These are phyloP conservation scores for Serilophus lunatus DNA, from an alignment of 2,113 vertebrate species.

Conservation along the genomic window DNA sequence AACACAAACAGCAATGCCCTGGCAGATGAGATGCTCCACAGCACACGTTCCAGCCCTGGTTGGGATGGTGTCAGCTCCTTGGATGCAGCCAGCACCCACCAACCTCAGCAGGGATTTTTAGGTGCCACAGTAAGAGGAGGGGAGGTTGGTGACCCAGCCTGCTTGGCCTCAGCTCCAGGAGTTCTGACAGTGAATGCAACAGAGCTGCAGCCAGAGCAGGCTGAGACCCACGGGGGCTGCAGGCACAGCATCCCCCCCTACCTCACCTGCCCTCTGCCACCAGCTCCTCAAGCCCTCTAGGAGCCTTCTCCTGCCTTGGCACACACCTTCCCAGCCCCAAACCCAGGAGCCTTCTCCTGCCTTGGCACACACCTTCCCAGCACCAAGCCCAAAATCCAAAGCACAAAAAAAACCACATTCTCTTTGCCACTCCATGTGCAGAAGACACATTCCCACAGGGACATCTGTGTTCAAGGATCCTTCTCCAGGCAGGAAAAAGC, in stretches of 20 bases:
- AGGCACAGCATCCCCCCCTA: background rate
- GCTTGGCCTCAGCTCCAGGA: accelerated
- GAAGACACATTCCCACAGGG: background rate
- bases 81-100: background rate
- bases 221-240: background rate
- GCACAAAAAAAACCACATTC: accelerated
- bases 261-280: background rate
- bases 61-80: accelerated
- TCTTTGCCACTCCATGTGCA: background rate
- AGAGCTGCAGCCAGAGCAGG: background rate
- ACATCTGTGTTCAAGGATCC: background rate
- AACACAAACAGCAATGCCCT: accelerated
- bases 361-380: background rate
- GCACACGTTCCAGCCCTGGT: accelerated
- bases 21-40: background rate
- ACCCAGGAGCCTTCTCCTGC: background rate
- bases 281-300: background rate
- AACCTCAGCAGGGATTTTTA: background rate
- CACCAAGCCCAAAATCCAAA: background rate
- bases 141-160: background rate
- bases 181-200: accelerated
- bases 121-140: background rate
- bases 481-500: background rate
- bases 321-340: background rate
- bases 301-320: background rate